These are phyloP conservation scores for Leptopilina myrica DNA, from an alignment of 2,888 invertebrate genomes.

Conservation along the genomic window DNA sequence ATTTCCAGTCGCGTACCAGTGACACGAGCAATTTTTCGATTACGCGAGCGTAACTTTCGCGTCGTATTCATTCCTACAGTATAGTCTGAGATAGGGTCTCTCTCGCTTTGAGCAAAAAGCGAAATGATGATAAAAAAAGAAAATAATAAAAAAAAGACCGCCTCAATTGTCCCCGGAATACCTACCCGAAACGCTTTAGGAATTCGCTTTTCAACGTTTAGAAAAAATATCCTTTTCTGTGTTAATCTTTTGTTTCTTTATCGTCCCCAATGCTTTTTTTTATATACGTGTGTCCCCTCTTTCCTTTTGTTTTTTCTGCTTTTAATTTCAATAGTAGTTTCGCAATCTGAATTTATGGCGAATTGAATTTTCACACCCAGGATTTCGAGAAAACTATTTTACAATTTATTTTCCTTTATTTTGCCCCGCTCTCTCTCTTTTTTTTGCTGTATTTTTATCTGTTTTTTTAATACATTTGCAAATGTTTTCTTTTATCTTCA, in stretches of 20 bases:
- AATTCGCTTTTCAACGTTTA: conserved; percentile 10
- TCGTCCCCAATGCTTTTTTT: too few species aligned
- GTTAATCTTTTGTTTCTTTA: conserved; percentile 9
- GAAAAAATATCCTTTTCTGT: background rate
- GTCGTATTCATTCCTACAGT: conserved; percentile 52
- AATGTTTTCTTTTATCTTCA: too few species aligned
- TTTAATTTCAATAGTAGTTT: conserved; percentile 3
- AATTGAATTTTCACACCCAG: background rate
- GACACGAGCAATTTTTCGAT: conserved; percentile 61
- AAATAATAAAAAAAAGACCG: conserved; percentile 39
- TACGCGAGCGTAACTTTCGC: conserved; percentile 54
- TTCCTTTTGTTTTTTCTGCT: background rate
- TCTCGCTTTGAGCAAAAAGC: conserved; percentile 46
- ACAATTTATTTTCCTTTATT: too few species aligned
- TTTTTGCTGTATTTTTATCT: background rate
- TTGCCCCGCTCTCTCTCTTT: background rate
- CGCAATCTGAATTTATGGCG: conserved; percentile 10
- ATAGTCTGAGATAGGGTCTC: conserved; percentile 46
- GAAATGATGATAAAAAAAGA: conserved; percentile 37
- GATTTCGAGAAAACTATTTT: background rate
- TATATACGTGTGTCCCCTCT: background rate
- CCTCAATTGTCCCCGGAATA: conserved; percentile 28
- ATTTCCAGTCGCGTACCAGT: conserved; percentile 58
- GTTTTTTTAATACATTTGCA: background rate
- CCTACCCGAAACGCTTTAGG: background rate